Evolutionary conservation across 2,113 vertebrate species (phyloP).

Genomic region (Laticauda laticaudata): DNA sequence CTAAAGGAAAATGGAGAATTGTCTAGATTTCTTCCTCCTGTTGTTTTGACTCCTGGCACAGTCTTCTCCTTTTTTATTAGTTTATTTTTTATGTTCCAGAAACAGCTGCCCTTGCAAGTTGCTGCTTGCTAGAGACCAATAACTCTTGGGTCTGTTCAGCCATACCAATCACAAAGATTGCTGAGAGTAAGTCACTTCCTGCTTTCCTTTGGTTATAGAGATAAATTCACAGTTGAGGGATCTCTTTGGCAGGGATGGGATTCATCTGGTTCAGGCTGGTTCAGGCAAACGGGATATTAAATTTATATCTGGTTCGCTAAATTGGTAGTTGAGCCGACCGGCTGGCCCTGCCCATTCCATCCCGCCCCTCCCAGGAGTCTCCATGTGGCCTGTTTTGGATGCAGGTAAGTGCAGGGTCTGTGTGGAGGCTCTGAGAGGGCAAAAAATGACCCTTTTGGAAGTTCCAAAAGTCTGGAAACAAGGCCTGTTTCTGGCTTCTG

Average conservation of each 20-base stretch:
- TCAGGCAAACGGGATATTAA: too few relatives aligned
- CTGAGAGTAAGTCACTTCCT: constrained; percentile 54
- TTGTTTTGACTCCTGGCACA: constrained; percentile 32
- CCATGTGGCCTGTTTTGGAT: too few relatives aligned
- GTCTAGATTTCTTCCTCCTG: constrained; percentile 14
- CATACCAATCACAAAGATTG: constrained; percentile 57
- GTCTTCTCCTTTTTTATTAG: not conserved
- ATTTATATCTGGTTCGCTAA: too few relatives aligned
- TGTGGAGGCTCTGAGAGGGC: too few relatives aligned
- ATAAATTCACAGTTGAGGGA: constrained; percentile 44
- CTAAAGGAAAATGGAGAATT: constrained; percentile 10
- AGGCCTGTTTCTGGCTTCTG: too few relatives aligned
- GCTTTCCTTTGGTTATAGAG: constrained; percentile 36
- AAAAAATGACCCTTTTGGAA: too few relatives aligned
- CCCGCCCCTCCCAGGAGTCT: too few relatives aligned
- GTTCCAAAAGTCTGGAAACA: too few relatives aligned
- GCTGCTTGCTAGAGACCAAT: constrained; percentile 63
- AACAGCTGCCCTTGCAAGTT: constrained; percentile 65
- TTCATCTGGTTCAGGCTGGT: too few relatives aligned
- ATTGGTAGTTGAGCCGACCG: too few relatives aligned
- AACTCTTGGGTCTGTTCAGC: constrained; percentile 65
- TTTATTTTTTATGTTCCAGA: constrained; percentile 47
- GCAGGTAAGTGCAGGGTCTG: too few relatives aligned
- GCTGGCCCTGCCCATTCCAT: too few relatives aligned
- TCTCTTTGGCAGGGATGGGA: not conserved